A percentile compares a stretch with the other conserved stretches of the same genome.
phyloP scores from a whole-genome alignment of 1,140 invertebrate species.

The Amyelois transitella region DNA sequence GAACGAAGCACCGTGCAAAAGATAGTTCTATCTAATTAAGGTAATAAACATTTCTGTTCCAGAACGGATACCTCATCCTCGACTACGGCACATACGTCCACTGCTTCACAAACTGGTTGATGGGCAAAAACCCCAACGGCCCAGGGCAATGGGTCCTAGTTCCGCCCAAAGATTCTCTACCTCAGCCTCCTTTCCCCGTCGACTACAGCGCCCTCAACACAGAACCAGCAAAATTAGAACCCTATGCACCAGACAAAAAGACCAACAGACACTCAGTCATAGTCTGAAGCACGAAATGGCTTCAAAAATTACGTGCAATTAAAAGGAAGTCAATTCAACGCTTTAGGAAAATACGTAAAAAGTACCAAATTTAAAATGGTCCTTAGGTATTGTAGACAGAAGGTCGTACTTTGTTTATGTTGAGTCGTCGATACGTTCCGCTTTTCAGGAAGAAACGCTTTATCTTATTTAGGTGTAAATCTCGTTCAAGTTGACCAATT shows the following conservation, averaged over 20 bases:
- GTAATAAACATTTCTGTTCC: conserved; percentile 24
- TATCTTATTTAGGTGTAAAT: conserved; percentile 26
- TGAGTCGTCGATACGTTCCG: conserved; percentile 13
- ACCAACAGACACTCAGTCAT: conserved; percentile 82
- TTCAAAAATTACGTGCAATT: neutral
- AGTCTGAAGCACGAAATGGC: conserved; percentile 66
- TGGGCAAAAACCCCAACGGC: conserved; percentile 82
- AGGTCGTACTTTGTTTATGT: neutral
- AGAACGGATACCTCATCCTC: conserved; percentile 80
- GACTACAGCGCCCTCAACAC: conserved; percentile 84
- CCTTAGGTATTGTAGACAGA: neutral
- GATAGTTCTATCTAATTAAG: neutral
- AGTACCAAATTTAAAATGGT: neutral
- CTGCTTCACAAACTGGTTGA: conserved; percentile 82
- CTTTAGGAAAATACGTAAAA: conserved; percentile 8
- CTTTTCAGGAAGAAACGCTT: conserved; percentile 41
- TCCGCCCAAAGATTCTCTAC: conserved; percentile 74
- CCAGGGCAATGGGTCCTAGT: conserved; percentile 83
- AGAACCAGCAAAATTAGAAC: conserved; percentile 79
- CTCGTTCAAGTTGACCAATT: conserved; percentile 48
- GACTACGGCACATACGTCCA: conserved; percentile 79
- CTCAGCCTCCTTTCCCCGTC: conserved; percentile 79
- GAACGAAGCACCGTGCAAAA: no score
- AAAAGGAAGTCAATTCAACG: conserved; percentile 2
- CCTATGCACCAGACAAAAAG: conserved; percentile 80